Evolutionary conservation across 64 coral and sea anemone genomes (phyloP).

Genomic region (Pachyseris speciosa): DNA sequence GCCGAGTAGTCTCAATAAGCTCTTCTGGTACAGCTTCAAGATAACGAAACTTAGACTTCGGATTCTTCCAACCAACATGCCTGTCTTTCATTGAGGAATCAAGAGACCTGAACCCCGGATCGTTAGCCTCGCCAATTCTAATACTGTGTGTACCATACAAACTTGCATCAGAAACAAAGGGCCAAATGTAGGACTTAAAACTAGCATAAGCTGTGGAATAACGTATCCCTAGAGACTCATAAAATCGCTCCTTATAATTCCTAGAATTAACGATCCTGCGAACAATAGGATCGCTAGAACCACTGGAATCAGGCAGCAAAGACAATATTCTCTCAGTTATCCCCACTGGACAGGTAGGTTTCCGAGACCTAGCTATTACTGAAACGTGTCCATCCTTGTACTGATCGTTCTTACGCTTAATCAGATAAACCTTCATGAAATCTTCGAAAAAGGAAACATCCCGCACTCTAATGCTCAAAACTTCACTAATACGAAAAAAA

Average conservation of each 20-base stretch:
- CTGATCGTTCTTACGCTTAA: conserved; percentile 50
- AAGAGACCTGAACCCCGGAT: conserved; percentile 3
- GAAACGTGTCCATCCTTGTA: conserved; percentile 29
- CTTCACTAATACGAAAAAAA: conserved; percentile 37
- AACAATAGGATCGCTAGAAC: neutral
- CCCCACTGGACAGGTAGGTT: conserved; percentile 1
- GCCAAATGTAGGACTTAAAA: neutral
- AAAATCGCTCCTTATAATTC: neutral
- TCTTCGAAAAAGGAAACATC: neutral
- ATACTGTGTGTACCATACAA: conserved; percentile 8
- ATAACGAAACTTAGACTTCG: conserved; percentile 28
- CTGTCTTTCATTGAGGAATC: neutral
- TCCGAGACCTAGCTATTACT: conserved; percentile 6
- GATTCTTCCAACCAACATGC: conserved; percentile 1
- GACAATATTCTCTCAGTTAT: conserved; percentile 15
- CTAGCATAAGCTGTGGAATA: conserved; percentile 3
- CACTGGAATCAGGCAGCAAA: neutral
- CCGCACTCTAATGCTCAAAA: conserved; percentile 27
- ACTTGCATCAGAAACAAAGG: neutral
- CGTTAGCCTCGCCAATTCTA: neutral
- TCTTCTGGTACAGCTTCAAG: neutral
- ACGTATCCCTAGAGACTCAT: neutral
- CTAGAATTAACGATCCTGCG: conserved; percentile 10
- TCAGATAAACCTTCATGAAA: conserved; percentile 27
- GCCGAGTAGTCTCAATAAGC: neutral